These are phyloP conservation scores for Pantala flavescens DNA, from an alignment of 1,140 invertebrate species.

Conservation along the genomic window DNA sequence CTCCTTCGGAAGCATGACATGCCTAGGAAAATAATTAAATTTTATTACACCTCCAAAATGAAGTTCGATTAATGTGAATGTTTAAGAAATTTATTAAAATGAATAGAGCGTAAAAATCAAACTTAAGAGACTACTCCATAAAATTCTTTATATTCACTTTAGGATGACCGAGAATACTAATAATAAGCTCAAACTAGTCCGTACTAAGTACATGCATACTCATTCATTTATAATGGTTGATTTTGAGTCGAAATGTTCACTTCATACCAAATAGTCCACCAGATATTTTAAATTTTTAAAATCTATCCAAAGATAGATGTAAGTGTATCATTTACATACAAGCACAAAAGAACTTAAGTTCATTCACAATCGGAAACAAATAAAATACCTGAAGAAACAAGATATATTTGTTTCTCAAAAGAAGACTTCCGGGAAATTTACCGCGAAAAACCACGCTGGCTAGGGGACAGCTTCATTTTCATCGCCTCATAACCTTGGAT, in stretches of 20 bases:
- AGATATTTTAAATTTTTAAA: too few relatives aligned
- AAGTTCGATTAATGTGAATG: neutral
- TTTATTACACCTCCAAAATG: neutral
- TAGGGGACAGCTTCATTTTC: neutral
- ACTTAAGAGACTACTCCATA: neutral
- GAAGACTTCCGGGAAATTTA: neutral
- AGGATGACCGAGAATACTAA: neutral
- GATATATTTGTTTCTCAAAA: neutral
- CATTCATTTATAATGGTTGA: too few relatives aligned
- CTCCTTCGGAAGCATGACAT: conserved; percentile 86
- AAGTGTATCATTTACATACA: too few relatives aligned
- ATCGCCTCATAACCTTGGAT: neutral
- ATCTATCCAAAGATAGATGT: too few relatives aligned
- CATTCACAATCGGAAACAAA: too few relatives aligned
- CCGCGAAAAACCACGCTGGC: neutral
- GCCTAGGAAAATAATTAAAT: conserved; percentile 42
- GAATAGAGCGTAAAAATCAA: neutral
- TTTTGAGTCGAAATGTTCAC: too few relatives aligned
- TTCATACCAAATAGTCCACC: too few relatives aligned
- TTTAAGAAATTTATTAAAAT: neutral
- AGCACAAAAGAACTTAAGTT: too few relatives aligned
- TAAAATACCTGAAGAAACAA: too few relatives aligned
- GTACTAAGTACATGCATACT: neutral
- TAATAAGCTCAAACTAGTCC: neutral
- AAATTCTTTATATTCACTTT: neutral